Base-by-base conservation (phyloP, 2,888 invertebrate genomes). In the Itoplectis maculator region DNA sequence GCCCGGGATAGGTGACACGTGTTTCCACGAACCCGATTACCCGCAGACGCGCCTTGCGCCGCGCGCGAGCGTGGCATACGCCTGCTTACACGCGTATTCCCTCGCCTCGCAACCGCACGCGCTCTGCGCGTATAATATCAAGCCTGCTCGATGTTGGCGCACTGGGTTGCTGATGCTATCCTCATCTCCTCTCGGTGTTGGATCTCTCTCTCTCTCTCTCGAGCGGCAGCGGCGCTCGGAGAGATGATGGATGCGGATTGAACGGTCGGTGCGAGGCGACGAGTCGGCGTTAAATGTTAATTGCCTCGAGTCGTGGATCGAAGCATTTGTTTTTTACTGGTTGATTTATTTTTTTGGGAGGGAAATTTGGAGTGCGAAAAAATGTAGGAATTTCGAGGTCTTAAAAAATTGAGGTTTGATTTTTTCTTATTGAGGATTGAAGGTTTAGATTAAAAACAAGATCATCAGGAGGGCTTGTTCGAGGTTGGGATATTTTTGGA, bases 1-100 rank as follows among this genome's bases (percentile, higher is more conserved):
- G 42, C 47, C 61, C 42, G 59, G 82, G 66, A 59, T 72, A 77
- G 79, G 88, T 82, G 90, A 91, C 90, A 91, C 89, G 90, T 91
- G 91, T 91, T 91, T 89, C 87, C 85, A 87, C 86, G 88, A 88
- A 87, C 89, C 87, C 89, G 88, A 91, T 90, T 90, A 90, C 88
- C 88, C 89, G 84, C 86, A 88, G 88, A 86, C 87, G 86, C 87
- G 86, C 81, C 82, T 89, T 79, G 61, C 61, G 54, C 75, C 56
- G 42, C 49, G 37, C 74, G 40, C 13, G n/a, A 0, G 47, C 40
- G 20, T 65, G 35, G 18, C 70, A 63, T 65, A 69, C 54, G 69
- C 51, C 63, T 70, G 75, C 88, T 89, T 89, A 89, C 89, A 90
- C 88, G 90, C 87, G 88, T 87, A 89, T 86, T 88, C 85, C 61